Evolutionary conservation across 2,113 vertebrate genomes (phyloP), one percentile per base, ranked within the genome.

Genomic region (Strix uralensis): DNA sequence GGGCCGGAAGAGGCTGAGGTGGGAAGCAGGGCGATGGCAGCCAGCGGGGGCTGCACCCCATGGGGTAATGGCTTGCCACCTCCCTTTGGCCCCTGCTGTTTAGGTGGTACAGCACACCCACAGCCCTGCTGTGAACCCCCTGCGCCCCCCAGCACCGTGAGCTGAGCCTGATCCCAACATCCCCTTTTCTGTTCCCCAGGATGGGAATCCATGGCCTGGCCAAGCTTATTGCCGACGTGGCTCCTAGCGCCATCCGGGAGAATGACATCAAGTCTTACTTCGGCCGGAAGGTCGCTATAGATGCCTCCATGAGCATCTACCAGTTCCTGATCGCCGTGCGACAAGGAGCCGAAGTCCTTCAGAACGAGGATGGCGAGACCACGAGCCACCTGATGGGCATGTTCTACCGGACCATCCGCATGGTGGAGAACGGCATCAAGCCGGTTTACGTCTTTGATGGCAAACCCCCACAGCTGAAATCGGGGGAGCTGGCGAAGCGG

Each of bases 291-390:
- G 99, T 99, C 30, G 99, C 99, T 8, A 98, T 99, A 2, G 99
- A 99, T 34, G 99, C 99, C 22, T 99, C 99, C 72, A 99, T 99
- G 99, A 99, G 99, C 95, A 99, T 99, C 81, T 99, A 99, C 79
- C 99, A 99, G 98, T 99, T 99, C 97, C 98, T 99, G 90, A 99
- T 99, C 3, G 99, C 99, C 0, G 99, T 99, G 42, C 98, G 99
- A 57, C 99, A 99, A 95, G 99, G 99, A 1, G 99, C 99, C 0
- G 99, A 99, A 0, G 97, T 98, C 75, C 98, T 99, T 18, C 99
- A 99, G 90, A 99, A 98, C 0, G 99, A 99, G 71, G 99, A 99
- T 3, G 99, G 99, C 0, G 99, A 99, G 94, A 99, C 99, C 10
- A 99, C 99, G 6, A 99, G 99, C 97, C 99, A 99, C 97, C 97